Conservation (phyloP, 2,888 invertebrate genomes). For the Pristionchus exspectatus region DNA sequence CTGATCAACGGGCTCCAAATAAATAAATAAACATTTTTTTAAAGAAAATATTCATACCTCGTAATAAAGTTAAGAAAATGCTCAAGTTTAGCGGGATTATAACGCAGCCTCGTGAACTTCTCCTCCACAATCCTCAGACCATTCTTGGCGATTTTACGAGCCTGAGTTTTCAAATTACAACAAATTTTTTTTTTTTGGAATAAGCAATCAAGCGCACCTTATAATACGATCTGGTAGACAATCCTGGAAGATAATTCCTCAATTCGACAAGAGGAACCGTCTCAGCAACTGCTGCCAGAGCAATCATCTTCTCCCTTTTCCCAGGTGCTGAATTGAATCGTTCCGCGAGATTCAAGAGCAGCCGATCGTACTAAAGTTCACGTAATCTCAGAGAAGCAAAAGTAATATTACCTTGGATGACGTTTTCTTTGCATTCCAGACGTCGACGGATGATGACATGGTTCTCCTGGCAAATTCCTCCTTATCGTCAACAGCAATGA, state of each 20-base stretch:
- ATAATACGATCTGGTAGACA: background rate
- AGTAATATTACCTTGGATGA: background rate
- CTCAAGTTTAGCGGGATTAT: conserved; percentile 12
- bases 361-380: background rate
- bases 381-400: too few species aligned
- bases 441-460: background rate
- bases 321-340: background rate
- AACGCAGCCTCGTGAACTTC: background rate
- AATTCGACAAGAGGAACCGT: background rate
- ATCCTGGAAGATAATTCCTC: background rate
- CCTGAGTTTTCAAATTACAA: background rate
- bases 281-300: background rate
- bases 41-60: too few species aligned
- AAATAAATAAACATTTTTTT: too few species aligned
- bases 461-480: background rate
- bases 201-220: too few species aligned
- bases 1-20: conserved; percentile 33
- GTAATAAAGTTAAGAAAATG: conserved; percentile 4
- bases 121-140: background rate
- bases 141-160: background rate
- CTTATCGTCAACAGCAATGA: background rate
- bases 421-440: background rate
- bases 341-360: background rate
- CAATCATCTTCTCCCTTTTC: background rate
- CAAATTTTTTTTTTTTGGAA: too few species aligned